Conservation (phyloP, 2,797 vertebrate species). For the Acrossocheilus fasciatus region DNA sequence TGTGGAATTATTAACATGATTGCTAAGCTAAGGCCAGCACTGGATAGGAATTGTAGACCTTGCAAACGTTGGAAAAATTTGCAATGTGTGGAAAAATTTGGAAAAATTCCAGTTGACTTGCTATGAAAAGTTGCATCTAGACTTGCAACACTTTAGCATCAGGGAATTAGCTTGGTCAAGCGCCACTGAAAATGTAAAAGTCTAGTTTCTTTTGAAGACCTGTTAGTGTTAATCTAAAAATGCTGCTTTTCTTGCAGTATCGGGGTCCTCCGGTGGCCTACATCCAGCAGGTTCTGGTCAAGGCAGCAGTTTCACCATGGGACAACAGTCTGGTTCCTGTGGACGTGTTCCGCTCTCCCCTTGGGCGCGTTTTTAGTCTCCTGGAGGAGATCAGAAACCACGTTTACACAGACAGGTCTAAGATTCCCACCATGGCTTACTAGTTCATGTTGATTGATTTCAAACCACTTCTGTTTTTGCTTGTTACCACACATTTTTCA, state of each 20-base stretch:
- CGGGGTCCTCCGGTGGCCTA: constrained; percentile 92
- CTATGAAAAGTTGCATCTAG: background rate
- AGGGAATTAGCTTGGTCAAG: background rate
- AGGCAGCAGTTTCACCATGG: constrained; percentile 95
- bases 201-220: background rate
- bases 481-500: background rate
- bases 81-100: too few relatives aligned
- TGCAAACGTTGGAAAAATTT: too few relatives aligned
- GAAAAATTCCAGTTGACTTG: background rate
- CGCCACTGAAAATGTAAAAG: background rate
- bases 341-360: constrained; percentile 91
- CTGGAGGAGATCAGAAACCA: constrained; percentile 97
- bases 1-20: background rate
- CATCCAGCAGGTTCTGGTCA: constrained; percentile 96
- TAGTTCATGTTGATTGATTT: background rate
- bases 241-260: constrained; percentile 77
- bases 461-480: background rate
- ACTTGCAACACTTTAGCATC: background rate
- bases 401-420: constrained; percentile 87
- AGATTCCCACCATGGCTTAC: background rate
- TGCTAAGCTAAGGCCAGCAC: too few relatives aligned
- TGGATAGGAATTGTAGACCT: background rate
- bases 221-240: background rate
- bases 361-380: constrained; percentile 89
- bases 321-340: constrained; percentile 90